Conservation (phyloP, 1,140 invertebrate genomes). For the Sminthurides bifidus region DNA sequence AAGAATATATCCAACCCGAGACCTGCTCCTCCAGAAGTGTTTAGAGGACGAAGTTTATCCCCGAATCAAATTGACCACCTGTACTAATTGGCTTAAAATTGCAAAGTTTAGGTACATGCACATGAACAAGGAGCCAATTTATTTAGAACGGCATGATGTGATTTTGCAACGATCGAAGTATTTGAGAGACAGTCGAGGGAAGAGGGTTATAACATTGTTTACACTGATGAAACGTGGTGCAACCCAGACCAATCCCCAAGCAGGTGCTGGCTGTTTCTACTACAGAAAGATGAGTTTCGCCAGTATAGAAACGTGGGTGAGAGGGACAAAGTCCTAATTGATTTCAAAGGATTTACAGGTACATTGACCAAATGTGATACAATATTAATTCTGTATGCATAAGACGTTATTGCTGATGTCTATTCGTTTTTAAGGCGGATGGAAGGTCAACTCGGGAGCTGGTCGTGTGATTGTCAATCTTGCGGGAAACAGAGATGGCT, state of each 20-base stretch:
- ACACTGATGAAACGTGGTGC: conserved; percentile 6
- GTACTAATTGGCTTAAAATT: not conserved
- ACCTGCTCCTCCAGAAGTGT: not conserved
- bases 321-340: not conserved
- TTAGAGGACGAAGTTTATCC: not conserved
- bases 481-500: not conserved
- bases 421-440: conserved; percentile 4
- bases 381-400: not conserved
- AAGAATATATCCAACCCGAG: conserved; percentile 4
- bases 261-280: not conserved
- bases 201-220: not conserved
- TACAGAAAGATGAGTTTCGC: not conserved
- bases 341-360: conserved; percentile 1
- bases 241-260: not conserved
- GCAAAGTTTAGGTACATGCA: conserved; percentile 1
- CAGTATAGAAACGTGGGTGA: not conserved
- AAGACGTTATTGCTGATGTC: no score
- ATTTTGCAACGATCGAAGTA: conserved; percentile 1
- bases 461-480: conserved; percentile 12
- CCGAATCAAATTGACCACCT: not conserved
- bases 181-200: conserved; percentile 1
- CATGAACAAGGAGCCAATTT: conserved; percentile 1
- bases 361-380: not conserved
- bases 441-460: conserved; percentile 6
- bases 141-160: conserved; percentile 7